phyloP scores from a whole-genome alignment of 2,888 invertebrate genomes.

The Torymus auratus region DNA sequence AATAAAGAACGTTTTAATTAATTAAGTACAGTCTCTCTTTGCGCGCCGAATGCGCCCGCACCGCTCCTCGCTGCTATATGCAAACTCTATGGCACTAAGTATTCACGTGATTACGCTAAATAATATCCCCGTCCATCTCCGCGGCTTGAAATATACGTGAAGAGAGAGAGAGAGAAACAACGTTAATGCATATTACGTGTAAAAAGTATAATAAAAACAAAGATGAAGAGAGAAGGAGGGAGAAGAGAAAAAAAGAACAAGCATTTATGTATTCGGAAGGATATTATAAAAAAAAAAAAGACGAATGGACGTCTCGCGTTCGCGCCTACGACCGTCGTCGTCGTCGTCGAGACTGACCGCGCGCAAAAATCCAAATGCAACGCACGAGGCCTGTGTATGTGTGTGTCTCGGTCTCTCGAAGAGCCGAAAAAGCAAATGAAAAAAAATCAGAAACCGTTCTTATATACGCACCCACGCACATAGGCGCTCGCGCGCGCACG shows the following conservation, averaged over 20 bases:
- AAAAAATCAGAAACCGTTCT: slow-evolving; percentile 30
- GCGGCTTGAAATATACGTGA: slow-evolving; percentile 37
- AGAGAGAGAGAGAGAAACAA: too few species aligned
- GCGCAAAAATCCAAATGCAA: slow-evolving; percentile 35
- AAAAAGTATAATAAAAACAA: background rate
- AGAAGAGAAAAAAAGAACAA: slow-evolving; percentile 57
- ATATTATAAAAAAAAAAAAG: slow-evolving; percentile 23
- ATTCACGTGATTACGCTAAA: slow-evolving; percentile 71
- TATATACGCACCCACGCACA: slow-evolving; percentile 25
- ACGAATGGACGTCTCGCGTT: slow-evolving; percentile 44
- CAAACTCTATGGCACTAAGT: slow-evolving; percentile 76
- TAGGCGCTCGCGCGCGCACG: slow-evolving; percentile 14
- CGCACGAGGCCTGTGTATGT: slow-evolving; percentile 18
- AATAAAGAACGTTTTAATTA: slow-evolving; percentile 62
- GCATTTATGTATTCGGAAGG: slow-evolving; percentile 49
- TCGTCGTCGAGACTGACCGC: background rate
- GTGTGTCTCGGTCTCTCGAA: too few species aligned
- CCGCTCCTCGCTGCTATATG: slow-evolving; percentile 54
- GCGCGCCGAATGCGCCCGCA: slow-evolving; percentile 67
- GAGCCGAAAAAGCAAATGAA: slow-evolving; percentile 18
- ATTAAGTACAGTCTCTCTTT: slow-evolving; percentile 76
- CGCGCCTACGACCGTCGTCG: slow-evolving; percentile 50
- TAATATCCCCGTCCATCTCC: slow-evolving; percentile 55
- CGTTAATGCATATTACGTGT: slow-evolving; percentile 27
- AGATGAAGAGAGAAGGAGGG: slow-evolving; percentile 13